These are phyloP conservation scores for Kryphioiulus occultus DNA, from an alignment of 2,888 invertebrate species.

Conservation along the genomic window DNA sequence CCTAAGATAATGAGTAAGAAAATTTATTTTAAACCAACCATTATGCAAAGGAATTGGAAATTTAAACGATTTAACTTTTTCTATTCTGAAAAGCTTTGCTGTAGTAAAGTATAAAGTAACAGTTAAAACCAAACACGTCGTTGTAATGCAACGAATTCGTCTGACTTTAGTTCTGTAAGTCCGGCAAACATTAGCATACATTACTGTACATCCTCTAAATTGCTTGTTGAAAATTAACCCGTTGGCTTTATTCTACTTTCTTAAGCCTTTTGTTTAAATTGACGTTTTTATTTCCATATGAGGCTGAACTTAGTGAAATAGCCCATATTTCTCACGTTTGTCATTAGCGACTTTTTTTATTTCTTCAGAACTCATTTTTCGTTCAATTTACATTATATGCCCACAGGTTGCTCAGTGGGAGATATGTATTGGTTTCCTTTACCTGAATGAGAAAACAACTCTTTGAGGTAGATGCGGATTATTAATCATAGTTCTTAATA, in stretches of 20 bases:
- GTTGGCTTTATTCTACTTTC: not conserved
- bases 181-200: not conserved
- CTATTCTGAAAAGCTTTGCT: too few species aligned
- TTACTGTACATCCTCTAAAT: not conserved
- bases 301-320: not conserved
- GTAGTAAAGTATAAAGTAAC: too few species aligned
- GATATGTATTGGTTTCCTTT: slow-evolving; percentile 19
- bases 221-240: not conserved
- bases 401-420: not conserved
- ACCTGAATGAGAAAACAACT: not conserved
- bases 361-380: not conserved
- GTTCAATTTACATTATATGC: not conserved
- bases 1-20: too few species aligned
- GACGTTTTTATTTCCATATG: not conserved
- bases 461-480: not conserved
- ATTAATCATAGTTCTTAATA: not conserved
- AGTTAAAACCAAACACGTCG: too few species aligned
- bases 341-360: not conserved
- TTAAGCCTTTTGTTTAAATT: not conserved
- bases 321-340: not conserved
- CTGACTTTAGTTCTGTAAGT: too few species aligned
- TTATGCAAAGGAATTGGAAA: too few species aligned
- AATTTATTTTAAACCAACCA: too few species aligned
- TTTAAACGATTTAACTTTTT: too few species aligned
- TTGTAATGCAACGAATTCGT: too few species aligned